These are phyloP conservation scores for Epinotia nisella DNA, from an alignment of 2,888 invertebrate species.

Conservation along the genomic window DNA sequence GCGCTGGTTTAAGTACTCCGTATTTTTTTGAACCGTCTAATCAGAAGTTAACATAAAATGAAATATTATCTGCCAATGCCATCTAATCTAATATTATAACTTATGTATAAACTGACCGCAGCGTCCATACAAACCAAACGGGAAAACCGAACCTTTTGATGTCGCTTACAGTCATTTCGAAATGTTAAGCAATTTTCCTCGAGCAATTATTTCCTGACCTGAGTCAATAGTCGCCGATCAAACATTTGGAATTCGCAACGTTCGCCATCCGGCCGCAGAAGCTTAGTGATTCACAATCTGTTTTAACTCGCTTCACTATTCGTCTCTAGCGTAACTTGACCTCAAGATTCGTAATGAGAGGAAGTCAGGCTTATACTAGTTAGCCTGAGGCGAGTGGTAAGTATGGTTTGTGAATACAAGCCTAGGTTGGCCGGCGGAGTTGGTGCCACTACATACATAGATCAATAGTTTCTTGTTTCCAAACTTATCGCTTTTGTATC, in stretches of 20 bases:
- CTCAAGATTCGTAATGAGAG: neutral
- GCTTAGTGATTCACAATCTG: neutral
- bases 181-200: conserved; percentile 6
- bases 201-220: conserved; percentile 9
- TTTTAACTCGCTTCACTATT: neutral
- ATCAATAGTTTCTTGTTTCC: conserved; percentile 59
- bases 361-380: neutral
- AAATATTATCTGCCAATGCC: neutral
- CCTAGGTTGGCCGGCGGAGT: conserved; percentile 29
- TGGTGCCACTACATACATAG: conserved; percentile 41
- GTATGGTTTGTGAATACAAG: conserved; percentile 1
- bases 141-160: neutral
- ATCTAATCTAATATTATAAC: neutral
- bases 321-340: conserved; percentile 24
- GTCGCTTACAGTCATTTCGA: neutral
- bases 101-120: neutral
- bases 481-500: conserved; percentile 54
- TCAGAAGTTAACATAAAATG: too few relatives aligned
- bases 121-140: neutral
- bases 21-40: too few relatives aligned
- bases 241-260: conserved; percentile 50
- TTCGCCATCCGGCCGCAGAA: conserved; percentile 33
- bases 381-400: neutral
- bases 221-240: conserved; percentile 35
- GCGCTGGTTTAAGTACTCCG: too few relatives aligned